Evolutionary conservation across 2,888 invertebrate species (phyloP).

Genomic region (Autographa pulchrina): DNA sequence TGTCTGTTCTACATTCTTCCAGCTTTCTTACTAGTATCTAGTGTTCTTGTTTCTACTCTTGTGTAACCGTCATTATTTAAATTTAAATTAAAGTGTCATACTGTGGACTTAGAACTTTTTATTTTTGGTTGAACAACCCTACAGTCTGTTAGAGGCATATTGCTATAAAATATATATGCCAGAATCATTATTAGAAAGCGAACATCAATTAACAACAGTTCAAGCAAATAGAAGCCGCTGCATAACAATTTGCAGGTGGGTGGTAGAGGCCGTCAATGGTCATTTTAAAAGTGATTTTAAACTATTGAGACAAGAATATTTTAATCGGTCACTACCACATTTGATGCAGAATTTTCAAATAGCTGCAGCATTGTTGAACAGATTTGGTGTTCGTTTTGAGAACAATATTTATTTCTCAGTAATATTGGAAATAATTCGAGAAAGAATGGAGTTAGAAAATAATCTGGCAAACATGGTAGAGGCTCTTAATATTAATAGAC

Average conservation of each 20-base stretch:
- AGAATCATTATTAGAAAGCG: conserved; percentile 5
- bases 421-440: conserved; percentile 16
- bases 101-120: no score
- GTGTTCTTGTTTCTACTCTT: no score
- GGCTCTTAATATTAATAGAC: no score
- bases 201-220: conserved; percentile 12
- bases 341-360: conserved; percentile 42
- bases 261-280: conserved; percentile 17
- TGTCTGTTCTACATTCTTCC: no score
- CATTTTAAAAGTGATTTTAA: conserved; percentile 18
- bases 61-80: no score
- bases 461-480: no score
- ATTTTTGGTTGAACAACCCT: no score
- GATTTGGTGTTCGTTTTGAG: conserved; percentile 34
- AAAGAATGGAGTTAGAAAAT: no score
- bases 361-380: conserved; percentile 32
- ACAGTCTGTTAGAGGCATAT: conserved; percentile 12
- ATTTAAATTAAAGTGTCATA: no score
- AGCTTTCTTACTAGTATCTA: no score
- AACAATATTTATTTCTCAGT: conserved; percentile 25
- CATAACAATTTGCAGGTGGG: conserved; percentile 14
- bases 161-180: conserved; percentile 14
- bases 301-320: conserved; percentile 27
- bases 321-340: conserved; percentile 33
- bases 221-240: conserved; percentile 22